Evolutionary conservation across 2,797 vertebrate species (phyloP).

Genomic region (Poeciliopsis infans): DNA sequence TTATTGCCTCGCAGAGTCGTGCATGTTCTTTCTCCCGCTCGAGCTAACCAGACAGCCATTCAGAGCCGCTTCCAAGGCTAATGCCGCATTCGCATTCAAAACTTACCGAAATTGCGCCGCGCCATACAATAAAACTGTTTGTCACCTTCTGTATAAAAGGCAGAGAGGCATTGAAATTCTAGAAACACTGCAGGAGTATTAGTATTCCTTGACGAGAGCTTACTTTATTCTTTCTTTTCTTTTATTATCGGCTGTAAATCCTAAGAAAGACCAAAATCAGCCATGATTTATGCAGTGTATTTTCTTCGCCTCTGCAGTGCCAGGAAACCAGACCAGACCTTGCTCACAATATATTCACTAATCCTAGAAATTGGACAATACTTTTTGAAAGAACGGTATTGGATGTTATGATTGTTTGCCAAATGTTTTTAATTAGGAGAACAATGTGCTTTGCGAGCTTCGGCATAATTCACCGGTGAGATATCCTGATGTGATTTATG

Average conservation of each 20-base stretch:
- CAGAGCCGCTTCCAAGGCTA: conserved; percentile 63
- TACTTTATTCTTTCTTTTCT: not conserved
- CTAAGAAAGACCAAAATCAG: not conserved
- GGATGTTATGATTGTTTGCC: not conserved
- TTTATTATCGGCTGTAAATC: not conserved
- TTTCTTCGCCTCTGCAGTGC: not conserved
- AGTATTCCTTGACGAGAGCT: not conserved
- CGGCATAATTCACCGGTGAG: not conserved
- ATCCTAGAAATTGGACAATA: not conserved
- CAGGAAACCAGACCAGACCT: not conserved
- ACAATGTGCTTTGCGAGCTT: not conserved
- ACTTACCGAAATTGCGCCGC: conserved; percentile 31
- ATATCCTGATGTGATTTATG: not conserved
- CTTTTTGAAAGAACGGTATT: not conserved
- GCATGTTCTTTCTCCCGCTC: conserved; percentile 63
- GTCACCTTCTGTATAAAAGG: conserved; percentile 4
- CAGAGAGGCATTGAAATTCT: not conserved
- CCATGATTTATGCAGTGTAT: not conserved
- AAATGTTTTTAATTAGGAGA: not conserved
- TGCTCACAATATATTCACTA: not conserved
- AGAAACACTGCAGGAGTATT: conserved; percentile 7
- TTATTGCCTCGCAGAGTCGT: conserved; percentile 64
- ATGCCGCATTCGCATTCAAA: conserved; percentile 57
- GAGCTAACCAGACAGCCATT: conserved; percentile 53
- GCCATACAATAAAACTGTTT: conserved; percentile 34